Evolutionary conservation across 2,888 invertebrate species (phyloP), one percentile per base, ranked within the genome.

Genomic region (Aproaerema taeniolella): DNA sequence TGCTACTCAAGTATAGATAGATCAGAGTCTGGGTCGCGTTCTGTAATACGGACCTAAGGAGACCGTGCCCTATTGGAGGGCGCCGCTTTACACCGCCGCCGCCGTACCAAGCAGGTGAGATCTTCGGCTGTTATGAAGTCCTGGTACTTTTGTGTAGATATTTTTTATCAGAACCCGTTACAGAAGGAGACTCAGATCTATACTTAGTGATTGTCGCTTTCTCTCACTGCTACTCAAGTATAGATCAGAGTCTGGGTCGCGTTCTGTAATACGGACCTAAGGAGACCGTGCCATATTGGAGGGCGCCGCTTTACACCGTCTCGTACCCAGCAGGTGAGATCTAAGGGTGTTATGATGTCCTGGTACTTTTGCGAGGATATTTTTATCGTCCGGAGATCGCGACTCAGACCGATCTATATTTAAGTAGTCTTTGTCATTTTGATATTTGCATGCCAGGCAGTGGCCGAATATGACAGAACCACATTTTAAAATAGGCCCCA

Each of bases 31-130:
- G 0, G 95, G 97, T 0, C 85, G 93, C 31, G 99, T 99, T 0
- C 91, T 92, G 60, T 95, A 95, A 1, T 77, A 87, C 20, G 90
- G 94, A 55, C 96, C 94, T 0, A 89, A 90, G 48, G 93, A 93
- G 43, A 95, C 98, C 0, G 95, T 98, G 7, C 93, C 94, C 0
- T 99, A 99, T 66, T 99, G 99, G 96, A 91, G 92, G 51, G 94
- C 98, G 4, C 90, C 96, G 0, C 81, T 99, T 0, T 97, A 96
- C 67, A 95, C 97, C 0, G 97, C 8, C 5, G 8, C 24, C 24
- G 24, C 93, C 0, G 98, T 99, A 9, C 99, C 98, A 0, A 80
- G 81, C 68, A 70, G 81, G 81, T 75, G n/a, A 52, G 47, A 4
- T 10, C 6, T 17, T 9, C 10, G 10, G 10, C 7, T 8, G 25